Conservation (phyloP, 1,140 invertebrate genomes). For the Teleogryllus occipitalis region DNA sequence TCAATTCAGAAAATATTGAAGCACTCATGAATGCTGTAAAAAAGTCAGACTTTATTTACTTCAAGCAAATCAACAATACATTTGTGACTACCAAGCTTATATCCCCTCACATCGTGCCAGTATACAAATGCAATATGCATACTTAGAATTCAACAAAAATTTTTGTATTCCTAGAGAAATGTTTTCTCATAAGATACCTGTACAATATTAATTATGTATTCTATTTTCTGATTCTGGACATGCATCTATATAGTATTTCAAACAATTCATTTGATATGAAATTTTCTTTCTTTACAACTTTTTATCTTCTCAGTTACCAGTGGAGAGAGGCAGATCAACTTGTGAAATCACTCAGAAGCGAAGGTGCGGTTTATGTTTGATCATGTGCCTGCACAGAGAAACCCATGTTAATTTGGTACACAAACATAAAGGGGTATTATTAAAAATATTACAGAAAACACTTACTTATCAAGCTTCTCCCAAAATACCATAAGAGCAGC, state of each 20-base stretch:
- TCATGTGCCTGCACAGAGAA: conserved; percentile 70
- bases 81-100: not conserved
- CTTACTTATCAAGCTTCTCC: conserved; percentile 91
- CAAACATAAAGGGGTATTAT: not conserved
- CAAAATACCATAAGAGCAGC: conserved; percentile 93
- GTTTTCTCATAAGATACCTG: not conserved
- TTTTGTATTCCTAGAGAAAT: not conserved
- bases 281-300: not conserved
- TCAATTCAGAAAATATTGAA: too few relatives aligned
- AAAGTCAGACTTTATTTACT: not conserved
- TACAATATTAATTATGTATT: not conserved
- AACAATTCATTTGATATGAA: not conserved
- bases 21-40: not conserved
- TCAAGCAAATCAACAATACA: not conserved
- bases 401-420: conserved; percentile 25
- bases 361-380: conserved; percentile 86
- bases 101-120: not conserved
- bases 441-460: conserved; percentile 23
- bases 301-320: not conserved
- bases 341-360: conserved; percentile 50
- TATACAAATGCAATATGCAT: not conserved
- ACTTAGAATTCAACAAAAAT: not conserved
- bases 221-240: not conserved
- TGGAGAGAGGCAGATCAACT: not conserved
- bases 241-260: not conserved